Evolutionary conservation across 2,888 invertebrate species (phyloP).

Genomic region (Euproctis similis): DNA sequence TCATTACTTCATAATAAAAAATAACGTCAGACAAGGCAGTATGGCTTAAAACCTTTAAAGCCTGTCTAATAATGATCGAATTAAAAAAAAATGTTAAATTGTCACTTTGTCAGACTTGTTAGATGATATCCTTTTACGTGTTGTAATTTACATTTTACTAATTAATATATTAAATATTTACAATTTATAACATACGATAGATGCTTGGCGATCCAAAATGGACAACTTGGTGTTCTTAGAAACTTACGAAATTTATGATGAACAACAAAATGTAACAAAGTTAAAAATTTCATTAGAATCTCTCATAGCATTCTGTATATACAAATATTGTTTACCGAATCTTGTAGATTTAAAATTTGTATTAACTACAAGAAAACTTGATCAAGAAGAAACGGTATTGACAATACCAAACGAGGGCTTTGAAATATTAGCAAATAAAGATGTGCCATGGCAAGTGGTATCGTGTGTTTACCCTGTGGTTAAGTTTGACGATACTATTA

Average conservation of each 20-base stretch:
- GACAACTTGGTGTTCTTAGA: conserved; percentile 44
- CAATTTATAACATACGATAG: too few relatives aligned
- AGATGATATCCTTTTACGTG: too few relatives aligned
- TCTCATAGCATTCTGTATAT: conserved; percentile 77
- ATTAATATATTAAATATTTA: too few relatives aligned
- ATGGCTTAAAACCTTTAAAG: too few relatives aligned
- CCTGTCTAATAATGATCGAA: too few relatives aligned
- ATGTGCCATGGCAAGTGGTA: conserved; percentile 65
- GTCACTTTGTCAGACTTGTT: too few relatives aligned
- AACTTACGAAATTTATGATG: conserved; percentile 24
- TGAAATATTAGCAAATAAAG: conserved; percentile 34
- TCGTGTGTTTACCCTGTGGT: conserved; percentile 80
- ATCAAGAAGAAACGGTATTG: conserved; percentile 19
- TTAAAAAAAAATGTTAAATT: too few relatives aligned
- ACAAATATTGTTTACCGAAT: conserved; percentile 73
- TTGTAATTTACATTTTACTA: too few relatives aligned
- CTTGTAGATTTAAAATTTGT: conserved; percentile 60
- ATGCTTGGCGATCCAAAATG: too few relatives aligned
- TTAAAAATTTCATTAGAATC: conserved; percentile 75
- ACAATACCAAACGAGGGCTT: conserved; percentile 42
- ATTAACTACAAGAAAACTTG: conserved; percentile 17
- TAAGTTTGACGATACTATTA: conserved; percentile 75
- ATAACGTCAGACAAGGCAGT: too few relatives aligned
- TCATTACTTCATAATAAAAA: too few relatives aligned
- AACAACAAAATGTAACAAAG: conserved; percentile 23